Evolutionary conservation across 2,888 invertebrate species (phyloP).

Genomic region (Papilio elwesi): DNA sequence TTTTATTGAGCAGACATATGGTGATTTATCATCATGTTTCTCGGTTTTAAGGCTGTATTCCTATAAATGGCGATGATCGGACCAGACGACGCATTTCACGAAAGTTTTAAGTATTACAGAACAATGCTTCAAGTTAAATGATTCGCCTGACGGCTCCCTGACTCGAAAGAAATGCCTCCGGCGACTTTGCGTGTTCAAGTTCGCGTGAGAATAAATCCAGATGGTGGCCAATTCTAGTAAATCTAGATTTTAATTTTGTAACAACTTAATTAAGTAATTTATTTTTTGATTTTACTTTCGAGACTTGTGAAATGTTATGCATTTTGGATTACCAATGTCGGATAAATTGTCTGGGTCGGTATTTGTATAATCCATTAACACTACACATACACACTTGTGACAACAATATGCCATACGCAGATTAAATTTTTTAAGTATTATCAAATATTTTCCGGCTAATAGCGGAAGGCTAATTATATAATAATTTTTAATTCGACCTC

Average conservation of each 20-base stretch:
- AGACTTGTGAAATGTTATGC: too few relatives aligned
- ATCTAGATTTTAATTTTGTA: not conserved
- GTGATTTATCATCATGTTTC: conserved; percentile 27
- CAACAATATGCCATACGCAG: conserved; percentile 9
- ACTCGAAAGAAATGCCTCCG: conserved; percentile 23
- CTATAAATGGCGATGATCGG: conserved; percentile 25
- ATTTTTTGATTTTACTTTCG: not conserved
- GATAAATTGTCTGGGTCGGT: not conserved
- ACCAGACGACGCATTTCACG: conserved; percentile 13
- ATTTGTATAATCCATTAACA: not conserved
- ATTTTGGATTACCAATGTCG: too few relatives aligned
- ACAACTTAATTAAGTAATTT: conserved; percentile 11
- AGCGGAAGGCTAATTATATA: conserved; percentile 6
- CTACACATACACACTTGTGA: not conserved
- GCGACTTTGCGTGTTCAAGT: conserved; percentile 27
- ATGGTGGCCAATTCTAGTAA: conserved; percentile 22
- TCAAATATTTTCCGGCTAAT: conserved; percentile 13
- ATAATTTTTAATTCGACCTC: conserved; percentile 12
- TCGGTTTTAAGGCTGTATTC: conserved; percentile 23
- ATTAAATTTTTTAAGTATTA: conserved; percentile 19
- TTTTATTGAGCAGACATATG: conserved; percentile 25
- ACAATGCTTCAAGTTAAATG: conserved; percentile 28
- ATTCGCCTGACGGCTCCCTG: conserved; percentile 16
- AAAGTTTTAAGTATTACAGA: conserved; percentile 26
- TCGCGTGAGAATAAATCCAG: conserved; percentile 28